phyloP scores from a whole-genome alignment of 2,888 invertebrate genomes.

The Eumacrocentrus americanus region DNA sequence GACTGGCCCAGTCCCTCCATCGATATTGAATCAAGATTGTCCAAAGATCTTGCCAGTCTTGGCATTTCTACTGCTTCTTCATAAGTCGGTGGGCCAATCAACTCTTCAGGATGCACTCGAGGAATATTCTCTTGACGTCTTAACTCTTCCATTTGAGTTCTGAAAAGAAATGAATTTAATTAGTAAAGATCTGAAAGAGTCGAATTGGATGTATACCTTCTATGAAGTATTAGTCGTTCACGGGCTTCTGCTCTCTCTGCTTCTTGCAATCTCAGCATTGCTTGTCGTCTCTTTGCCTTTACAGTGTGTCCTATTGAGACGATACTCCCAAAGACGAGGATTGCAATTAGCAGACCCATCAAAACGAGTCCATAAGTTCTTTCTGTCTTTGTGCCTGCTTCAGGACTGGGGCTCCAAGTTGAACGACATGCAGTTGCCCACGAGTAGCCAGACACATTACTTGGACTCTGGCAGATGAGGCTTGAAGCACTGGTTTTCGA shows the following conservation, averaged over 20 bases:
- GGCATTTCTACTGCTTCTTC: conserved; percentile 80
- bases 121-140: conserved; percentile 50
- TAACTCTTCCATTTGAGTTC: conserved; percentile 41
- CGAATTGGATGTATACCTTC: too few relatives aligned
- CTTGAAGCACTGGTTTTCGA: conserved; percentile 65
- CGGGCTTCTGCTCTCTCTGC: conserved; percentile 67
- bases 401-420: conserved; percentile 64
- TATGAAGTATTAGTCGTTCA: conserved; percentile 63
- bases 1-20: conserved; percentile 34
- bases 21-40: conserved; percentile 50
- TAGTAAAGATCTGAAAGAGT: too few relatives aligned
- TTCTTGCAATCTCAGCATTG: conserved; percentile 64
- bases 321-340: conserved; percentile 65
- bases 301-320: conserved; percentile 66
- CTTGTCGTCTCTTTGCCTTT: conserved; percentile 63
- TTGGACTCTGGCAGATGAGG: conserved; percentile 73
- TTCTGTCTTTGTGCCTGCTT: conserved; percentile 24
- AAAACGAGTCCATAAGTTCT: conserved; percentile 50
- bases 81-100: conserved; percentile 75
- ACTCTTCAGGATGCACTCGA: conserved; percentile 64
- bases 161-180: too few relatives aligned
- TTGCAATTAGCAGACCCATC: conserved; percentile 54
- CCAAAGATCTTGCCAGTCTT: conserved; percentile 63
- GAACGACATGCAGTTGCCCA: conserved; percentile 74
- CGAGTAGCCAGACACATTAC: conserved; percentile 67